Evolutionary conservation across 2,888 invertebrate genomes (phyloP), one percentile per base, ranked within the genome.

Genomic region (Helicoverpa assulta): DNA sequence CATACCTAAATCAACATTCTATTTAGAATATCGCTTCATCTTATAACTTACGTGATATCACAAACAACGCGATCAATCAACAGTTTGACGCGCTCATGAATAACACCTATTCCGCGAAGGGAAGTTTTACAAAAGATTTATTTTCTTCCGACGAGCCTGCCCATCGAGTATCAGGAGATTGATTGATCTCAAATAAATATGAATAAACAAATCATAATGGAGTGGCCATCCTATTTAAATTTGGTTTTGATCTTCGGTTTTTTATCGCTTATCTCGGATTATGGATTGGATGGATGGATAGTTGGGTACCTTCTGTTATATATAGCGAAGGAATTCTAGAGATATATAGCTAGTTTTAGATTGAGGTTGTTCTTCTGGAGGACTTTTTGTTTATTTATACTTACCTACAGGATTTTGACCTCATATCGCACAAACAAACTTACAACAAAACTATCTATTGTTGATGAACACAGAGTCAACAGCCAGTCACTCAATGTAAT

Each of bases 101-200:
- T 94, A 94, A 94, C 92, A 93, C 91, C 91, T 91, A 92, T 93
- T 89, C 90, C 88, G 88, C 88, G 89, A 84, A 91, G 92, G 90
- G 92, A 94, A 94, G 88, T 94, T 94, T 90, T 89, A 94, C 92
- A 94, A 94, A 94, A 94, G 92, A 94, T 95, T 94, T 94, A 94
- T 94, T 92, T 92, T 91, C 92, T 89, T 87, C 86, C 86, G 82
- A 84, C 88, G 86, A 86, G 85, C 84, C 86, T 85, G 88, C 85
- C 83, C 73, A 66, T 77, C 89, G 89, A 90, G 91, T 91, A 90
- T 88, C 88, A 88, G 90, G 91, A 93, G 94, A 95, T 94, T 94
- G 94, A 94, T 95, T 92, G 94, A 92, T 93, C 91, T 86, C 83
- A 89, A 91, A 92, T 92, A 92, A 92, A 94, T 93, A 92, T 91